Evolutionary conservation across 2,888 invertebrate species (phyloP).

Genomic region (Tanaodytes sp.): DNA sequence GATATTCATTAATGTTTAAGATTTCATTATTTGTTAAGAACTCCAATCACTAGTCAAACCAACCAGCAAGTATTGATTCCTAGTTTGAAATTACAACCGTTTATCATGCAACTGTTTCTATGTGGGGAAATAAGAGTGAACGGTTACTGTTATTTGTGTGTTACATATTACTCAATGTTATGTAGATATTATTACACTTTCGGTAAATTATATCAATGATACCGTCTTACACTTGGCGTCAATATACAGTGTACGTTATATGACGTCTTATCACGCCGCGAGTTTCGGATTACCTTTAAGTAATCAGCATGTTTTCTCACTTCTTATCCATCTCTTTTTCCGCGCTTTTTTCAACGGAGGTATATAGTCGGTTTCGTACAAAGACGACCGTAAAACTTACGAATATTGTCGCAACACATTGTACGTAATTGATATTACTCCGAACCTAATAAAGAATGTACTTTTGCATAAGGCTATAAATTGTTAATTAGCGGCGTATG

Average conservation of each 20-base stretch:
- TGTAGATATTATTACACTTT: slow-evolving; percentile 53
- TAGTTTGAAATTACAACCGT: slow-evolving; percentile 54
- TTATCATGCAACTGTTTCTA: slow-evolving; percentile 43
- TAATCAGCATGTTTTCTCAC: no score
- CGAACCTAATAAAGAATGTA: no score
- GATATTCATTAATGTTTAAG: slow-evolving; percentile 27
- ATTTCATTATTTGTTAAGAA: no score
- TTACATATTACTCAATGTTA: slow-evolving; percentile 52
- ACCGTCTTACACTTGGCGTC: neutral
- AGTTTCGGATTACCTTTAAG: slow-evolving; percentile 25
- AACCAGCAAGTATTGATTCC: slow-evolving; percentile 42
- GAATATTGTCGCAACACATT: no score
- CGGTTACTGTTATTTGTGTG: slow-evolving; percentile 48
- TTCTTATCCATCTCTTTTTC: no score
- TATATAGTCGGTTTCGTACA: no score
- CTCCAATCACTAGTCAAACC: slow-evolving; percentile 39
- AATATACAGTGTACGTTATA: slow-evolving; percentile 6
- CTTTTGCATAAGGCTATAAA: no score
- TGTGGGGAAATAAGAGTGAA: slow-evolving; percentile 39
- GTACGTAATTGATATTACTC: no score
- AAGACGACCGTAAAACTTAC: no score
- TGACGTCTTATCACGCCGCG: slow-evolving; percentile 16
- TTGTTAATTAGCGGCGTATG: no score
- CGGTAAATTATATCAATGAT: slow-evolving; percentile 47
- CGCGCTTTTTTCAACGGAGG: no score